A percentile compares a stretch with the other conserved stretches of the same genome.
Evolutionary conservation across 1,140 invertebrate genomes (phyloP).

Genomic region (Portunus trituberculatus): DNA sequence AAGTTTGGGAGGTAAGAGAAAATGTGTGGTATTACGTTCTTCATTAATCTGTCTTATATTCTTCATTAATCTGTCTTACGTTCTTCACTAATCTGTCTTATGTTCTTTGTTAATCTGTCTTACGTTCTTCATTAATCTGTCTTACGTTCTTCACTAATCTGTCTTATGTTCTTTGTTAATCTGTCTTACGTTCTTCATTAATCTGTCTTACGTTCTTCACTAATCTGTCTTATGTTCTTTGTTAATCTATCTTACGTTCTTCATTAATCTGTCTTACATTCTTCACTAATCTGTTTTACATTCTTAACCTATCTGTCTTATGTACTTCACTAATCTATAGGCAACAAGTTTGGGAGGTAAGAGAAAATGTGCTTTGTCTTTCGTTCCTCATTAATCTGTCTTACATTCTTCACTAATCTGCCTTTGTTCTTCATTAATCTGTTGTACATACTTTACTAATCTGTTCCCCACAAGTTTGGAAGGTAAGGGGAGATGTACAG

Average conservation of each 20-base stretch:
- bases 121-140: too few species aligned
- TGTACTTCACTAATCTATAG: constrained; percentile 84
- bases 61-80: not conserved
- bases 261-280: not conserved
- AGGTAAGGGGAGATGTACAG: constrained; percentile 86
- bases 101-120: too few species aligned
- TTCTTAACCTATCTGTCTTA: not conserved
- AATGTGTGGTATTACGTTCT: not conserved
- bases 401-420: not conserved
- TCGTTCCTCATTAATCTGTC: not conserved
- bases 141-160: too few species aligned
- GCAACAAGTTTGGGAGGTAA: constrained; percentile 93
- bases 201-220: too few species aligned
- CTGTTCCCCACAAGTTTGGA: constrained; percentile 85
- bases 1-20: constrained; percentile 89
- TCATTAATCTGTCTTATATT: not conserved
- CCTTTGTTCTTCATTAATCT: not conserved
- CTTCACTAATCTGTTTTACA: not conserved
- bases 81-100: too few species aligned
- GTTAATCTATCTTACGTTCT: too few species aligned
- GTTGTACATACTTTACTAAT: not conserved
- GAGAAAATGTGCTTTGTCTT: not conserved
- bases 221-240: not conserved
- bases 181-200: too few species aligned
- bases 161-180: too few species aligned